Base-by-base conservation (phyloP, 2,888 invertebrate species). In the Drosophila acutilabella region DNA sequence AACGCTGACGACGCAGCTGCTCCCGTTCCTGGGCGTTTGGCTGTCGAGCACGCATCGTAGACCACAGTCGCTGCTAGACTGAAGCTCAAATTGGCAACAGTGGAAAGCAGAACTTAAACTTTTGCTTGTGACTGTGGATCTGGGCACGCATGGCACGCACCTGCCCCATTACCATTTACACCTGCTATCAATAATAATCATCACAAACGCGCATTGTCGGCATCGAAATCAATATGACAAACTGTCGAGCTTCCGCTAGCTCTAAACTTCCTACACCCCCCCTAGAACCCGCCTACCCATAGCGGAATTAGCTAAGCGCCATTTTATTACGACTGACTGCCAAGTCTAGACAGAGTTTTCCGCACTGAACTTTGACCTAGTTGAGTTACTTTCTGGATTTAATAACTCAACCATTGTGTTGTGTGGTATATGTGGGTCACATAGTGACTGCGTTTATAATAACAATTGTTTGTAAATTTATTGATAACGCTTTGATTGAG, bases 141-240 rank as follows among this genome's bases (percentile, higher is more conserved):
- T 6, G 50, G 47, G 51, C 64, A 73, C 76, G 80, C 69, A 79
- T 74, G 64, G 76, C 76, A 79, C 79, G 76, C 80, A 71, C 71
- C 74, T 67, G 78, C 44, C 57, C 53, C 79, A 67, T 60, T 61
- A 56, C 58, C 65, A 69, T 52, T 50, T 44, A 66, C 65, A 64
- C 74, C 61, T 57, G 65, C 71, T 68, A 76, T 76, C 80, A 81
- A 78, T 80, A 80, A 73, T 75, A 74, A 74, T 75, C 64, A 69
- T 50, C 69, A 36, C 60, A 40, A 16, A 16, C 40, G 52, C 64
- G 64, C 56, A 58, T 57, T 70, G 64, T 66, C 56, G 61, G 74
- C 69, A 74, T 68, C 73, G 71, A 83, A 88, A 88, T 87, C 87
- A 87, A 87, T 88, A 86, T 70, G 76, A 72, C 71, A 71, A 68